These are phyloP conservation scores for Muscicapa striata DNA, from an alignment of 2,797 vertebrate species.

Conservation along the genomic window DNA sequence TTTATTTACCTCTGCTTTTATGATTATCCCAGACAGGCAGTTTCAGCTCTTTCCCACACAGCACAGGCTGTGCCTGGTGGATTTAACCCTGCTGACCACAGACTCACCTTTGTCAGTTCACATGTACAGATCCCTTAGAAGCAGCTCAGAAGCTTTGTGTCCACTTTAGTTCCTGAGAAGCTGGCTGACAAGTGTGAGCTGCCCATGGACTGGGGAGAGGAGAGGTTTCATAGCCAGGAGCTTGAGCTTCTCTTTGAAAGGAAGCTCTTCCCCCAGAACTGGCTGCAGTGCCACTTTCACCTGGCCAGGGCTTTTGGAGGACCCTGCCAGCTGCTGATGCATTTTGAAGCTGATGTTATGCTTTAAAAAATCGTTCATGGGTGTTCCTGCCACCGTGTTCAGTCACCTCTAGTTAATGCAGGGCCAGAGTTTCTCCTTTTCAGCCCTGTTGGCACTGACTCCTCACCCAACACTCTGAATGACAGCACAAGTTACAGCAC, in stretches of 20 bases:
- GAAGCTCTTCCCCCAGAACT: not conserved
- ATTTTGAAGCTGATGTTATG: not conserved
- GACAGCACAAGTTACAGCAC: not conserved
- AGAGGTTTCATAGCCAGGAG: not conserved
- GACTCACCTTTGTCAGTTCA: not conserved
- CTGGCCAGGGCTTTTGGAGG: not conserved
- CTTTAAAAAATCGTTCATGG: not conserved
- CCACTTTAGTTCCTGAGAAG: not conserved
- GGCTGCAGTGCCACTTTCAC: slow-evolving; percentile 4
- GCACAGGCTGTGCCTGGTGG: not conserved
- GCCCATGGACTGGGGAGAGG: not conserved
- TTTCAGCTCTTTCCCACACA: not conserved
- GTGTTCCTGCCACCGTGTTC: not conserved
- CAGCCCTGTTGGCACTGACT: not conserved
- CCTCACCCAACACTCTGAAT: not conserved
- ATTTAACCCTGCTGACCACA: slow-evolving; percentile 2
- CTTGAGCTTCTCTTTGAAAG: not conserved
- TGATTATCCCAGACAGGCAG: not conserved
- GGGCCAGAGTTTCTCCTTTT: not conserved
- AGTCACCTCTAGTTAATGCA: not conserved
- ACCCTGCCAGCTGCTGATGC: not conserved
- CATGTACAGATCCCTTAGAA: not conserved
- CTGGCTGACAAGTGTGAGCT: not conserved
- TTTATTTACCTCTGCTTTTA: not conserved
- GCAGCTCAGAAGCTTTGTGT: slow-evolving; percentile 2